Percentiles rank a stretch among this genome's conserved stretches.
Evolutionary conservation across 1,140 invertebrate genomes (phyloP).

Genomic region (Drosophila saltans): DNA sequence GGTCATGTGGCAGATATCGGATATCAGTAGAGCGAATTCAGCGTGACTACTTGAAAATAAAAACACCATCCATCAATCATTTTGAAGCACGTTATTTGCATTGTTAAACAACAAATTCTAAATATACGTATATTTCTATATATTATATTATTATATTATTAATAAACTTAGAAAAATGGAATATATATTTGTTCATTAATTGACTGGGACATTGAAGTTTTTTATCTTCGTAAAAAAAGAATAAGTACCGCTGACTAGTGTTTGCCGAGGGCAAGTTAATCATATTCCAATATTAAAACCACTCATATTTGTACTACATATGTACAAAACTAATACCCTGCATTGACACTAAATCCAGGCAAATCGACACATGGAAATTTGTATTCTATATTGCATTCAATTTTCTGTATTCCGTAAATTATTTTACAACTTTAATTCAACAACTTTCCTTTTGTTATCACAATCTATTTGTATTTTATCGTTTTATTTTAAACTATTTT

Average conservation of each 20-base stretch:
- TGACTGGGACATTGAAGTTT: constrained; percentile 53
- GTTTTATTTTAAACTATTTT: no score
- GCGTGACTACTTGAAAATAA: constrained; percentile 6
- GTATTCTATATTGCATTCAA: no score
- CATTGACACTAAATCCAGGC: constrained; percentile 42
- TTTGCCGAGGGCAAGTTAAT: constrained; percentile 55
- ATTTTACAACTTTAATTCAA: no score
- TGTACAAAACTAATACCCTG: constrained; percentile 11
- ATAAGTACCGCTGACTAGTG: constrained; percentile 38
- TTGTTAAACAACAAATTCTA: constrained; percentile 33
- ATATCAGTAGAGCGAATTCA: constrained; percentile 45
- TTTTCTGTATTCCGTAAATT: no score
- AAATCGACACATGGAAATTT: constrained; percentile 36
- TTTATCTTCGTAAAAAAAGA: no score
- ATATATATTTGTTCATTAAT: constrained; percentile 63
- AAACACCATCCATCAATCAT: constrained; percentile 60
- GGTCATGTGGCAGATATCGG: constrained; percentile 61
- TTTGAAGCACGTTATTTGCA: constrained; percentile 53
- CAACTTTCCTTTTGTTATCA: no score
- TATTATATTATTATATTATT: neutral
- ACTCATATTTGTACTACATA: neutral
- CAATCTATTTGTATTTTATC: no score
- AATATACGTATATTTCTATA: neutral
- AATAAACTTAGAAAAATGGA: constrained; percentile 34
- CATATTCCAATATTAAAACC: constrained; percentile 39